Base-by-base conservation (phyloP, 1,140 invertebrate genomes). In the Saccostrea cuccullata region DNA sequence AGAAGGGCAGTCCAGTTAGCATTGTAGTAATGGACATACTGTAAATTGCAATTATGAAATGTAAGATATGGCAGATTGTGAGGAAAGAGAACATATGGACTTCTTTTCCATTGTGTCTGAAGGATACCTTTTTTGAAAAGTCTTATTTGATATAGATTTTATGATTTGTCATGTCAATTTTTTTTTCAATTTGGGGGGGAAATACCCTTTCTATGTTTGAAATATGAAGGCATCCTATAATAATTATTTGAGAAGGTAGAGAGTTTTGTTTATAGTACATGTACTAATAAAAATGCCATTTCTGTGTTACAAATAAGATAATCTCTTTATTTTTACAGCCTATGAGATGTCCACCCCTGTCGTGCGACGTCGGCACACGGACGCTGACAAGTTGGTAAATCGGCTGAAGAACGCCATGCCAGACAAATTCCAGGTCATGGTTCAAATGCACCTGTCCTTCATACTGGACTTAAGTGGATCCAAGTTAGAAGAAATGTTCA, bases 361-460 rank as follows among this genome's bases (percentile, higher is more conserved):
- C 17, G 73, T 91, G 13, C 89, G 91, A 58, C 91, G 89, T 40
- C 82, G 92, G 30, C 91, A 91, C 87, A 91, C 91, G 23, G 92
- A 93, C 85, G 91, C 91, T 17, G 91, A 93, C 56, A 91, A 90
- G 86, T 91, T 91, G 89, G 90, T 93, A 13, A 90, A 91, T 85
- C 58, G 93, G 26, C 88, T 94, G 6, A 83, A 90, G 30, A 93
- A 92, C 77, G 89, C 89, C 58, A 92, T 98, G 96, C 96, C 97
- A 40, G 97, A 98, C 90, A 97, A 98, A 94, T 98, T 97, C 95
- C 96, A 97, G 90, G 97, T 97, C 36, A 96, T 98, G 90, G 97
- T 98, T 91, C 97, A 97, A 93, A 98, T 98, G 98, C 98, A 98
- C 95, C 95, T 98, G 91, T 98, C 97, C 5, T 98, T 98, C 95